Evolutionary conservation across 2,888 invertebrate species (phyloP).

Genomic region (Cephus pulcher): DNA sequence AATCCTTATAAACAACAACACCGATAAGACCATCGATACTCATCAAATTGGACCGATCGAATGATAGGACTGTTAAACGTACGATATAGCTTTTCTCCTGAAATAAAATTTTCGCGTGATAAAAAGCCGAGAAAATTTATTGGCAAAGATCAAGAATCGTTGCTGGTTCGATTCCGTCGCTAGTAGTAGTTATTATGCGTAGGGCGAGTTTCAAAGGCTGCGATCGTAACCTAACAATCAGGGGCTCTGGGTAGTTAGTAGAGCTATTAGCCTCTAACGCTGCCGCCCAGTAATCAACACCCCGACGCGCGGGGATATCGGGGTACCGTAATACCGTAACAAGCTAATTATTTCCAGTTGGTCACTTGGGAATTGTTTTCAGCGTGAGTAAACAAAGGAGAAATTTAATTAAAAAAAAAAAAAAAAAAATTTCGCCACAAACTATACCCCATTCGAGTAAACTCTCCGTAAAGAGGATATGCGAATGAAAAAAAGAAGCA

Average conservation of each 20-base stretch:
- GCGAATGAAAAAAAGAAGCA: background rate
- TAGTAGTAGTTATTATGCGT: constrained; percentile 21
- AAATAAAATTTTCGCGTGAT: background rate
- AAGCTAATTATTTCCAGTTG: constrained; percentile 33
- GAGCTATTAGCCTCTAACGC: constrained; percentile 38
- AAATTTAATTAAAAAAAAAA: background rate
- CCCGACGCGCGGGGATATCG: constrained; percentile 1
- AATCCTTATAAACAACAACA: background rate
- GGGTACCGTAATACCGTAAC: constrained; percentile 26
- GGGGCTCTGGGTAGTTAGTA: constrained; percentile 41
- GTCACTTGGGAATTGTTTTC: constrained; percentile 22
- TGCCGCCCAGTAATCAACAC: constrained; percentile 44
- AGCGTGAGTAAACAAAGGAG: background rate
- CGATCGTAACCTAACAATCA: constrained; percentile 44
- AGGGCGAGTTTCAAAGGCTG: constrained; percentile 40
- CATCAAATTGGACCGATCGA: background rate
- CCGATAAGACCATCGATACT: too few species aligned
- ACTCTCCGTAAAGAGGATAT: background rate
- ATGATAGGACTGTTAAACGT: background rate
- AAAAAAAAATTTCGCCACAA: background rate
- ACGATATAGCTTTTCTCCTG: background rate
- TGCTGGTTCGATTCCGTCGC: constrained; percentile 5
- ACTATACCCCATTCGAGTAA: background rate
- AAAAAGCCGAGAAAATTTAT: background rate
- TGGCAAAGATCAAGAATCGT: background rate